Percentiles rank a stretch among this genome's conserved stretches.
These are phyloP conservation scores for Mesaphorura yosii DNA, from an alignment of 1,140 invertebrate species.

Conservation along the genomic window DNA sequence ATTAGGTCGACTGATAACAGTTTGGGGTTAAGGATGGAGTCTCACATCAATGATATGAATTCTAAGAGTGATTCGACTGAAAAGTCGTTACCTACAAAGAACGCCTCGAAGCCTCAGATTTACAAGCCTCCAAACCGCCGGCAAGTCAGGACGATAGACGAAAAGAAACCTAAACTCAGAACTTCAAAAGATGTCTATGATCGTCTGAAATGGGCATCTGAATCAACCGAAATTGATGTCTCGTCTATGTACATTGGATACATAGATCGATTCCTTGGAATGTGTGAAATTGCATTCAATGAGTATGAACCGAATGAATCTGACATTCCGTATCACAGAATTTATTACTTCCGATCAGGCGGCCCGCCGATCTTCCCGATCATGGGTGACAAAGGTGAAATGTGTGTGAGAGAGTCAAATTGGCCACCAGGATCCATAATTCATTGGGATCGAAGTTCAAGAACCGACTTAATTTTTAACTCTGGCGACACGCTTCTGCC, in stretches of 20 bases:
- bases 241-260: conserved; percentile 14
- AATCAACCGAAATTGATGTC: not conserved
- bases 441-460: conserved; percentile 13
- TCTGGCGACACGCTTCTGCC: conserved; percentile 7
- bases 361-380: conserved; percentile 6
- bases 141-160: no score
- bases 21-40: no score
- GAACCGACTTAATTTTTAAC: conserved; percentile 11
- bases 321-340: conserved; percentile 15
- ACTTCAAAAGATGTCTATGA: conserved; percentile 18
- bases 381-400: conserved; percentile 14
- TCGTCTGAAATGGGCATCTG: conserved; percentile 13
- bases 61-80: no score
- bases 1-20: no score
- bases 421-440: conserved; percentile 8
- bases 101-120: no score
- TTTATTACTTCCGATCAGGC: conserved; percentile 15
- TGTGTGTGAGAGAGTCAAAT: conserved; percentile 16
- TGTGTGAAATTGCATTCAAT: conserved; percentile 14
- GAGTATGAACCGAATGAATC: conserved; percentile 7
- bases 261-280: conserved; percentile 19
- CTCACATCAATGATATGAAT: no score
- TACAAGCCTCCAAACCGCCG: no score
- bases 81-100: no score
- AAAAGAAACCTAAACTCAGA: conserved; percentile 12